Percentiles rank a stretch among this genome's conserved stretches.
phyloP scores from a whole-genome alignment of 2,888 invertebrate species.

The Timema cristinae region DNA sequence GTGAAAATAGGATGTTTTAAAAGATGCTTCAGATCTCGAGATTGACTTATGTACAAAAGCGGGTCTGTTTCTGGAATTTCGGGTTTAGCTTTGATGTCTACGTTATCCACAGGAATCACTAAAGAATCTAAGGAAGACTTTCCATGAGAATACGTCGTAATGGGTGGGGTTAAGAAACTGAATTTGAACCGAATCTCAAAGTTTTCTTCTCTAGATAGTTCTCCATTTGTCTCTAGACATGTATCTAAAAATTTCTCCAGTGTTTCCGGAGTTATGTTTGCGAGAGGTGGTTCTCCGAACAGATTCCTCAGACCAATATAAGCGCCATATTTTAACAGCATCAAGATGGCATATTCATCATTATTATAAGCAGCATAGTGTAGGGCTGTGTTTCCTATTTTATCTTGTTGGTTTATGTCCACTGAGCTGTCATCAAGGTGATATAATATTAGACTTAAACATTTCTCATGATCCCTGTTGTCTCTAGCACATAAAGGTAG shows the following conservation, averaged over 20 bases:
- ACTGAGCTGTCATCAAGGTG: slow-evolving; percentile 44
- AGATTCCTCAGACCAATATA: slow-evolving; percentile 63
- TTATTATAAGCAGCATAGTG: slow-evolving; percentile 69
- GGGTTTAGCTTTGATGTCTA: not conserved
- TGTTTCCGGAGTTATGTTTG: slow-evolving; percentile 64
- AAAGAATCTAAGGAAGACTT: not conserved
- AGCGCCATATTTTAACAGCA: slow-evolving; percentile 64
- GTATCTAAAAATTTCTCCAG: slow-evolving; percentile 69
- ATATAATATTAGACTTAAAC: slow-evolving; percentile 16
- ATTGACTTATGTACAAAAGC: slow-evolving; percentile 65
- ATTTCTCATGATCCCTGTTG: slow-evolving; percentile 13
- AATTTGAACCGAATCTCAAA: slow-evolving; percentile 73
- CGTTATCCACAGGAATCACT: not conserved
- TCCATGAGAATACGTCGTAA: not conserved
- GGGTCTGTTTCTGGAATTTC: slow-evolving; percentile 62
- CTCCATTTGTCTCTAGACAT: slow-evolving; percentile 64
- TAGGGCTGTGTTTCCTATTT: slow-evolving; percentile 50
- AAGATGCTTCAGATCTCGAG: slow-evolving; percentile 62
- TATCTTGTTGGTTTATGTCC: slow-evolving; percentile 33
- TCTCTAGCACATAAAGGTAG: slow-evolving; percentile 37
- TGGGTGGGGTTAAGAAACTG: slow-evolving; percentile 61
- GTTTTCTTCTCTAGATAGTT: slow-evolving; percentile 60
- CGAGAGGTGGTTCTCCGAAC: slow-evolving; percentile 64
- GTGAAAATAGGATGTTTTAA: slow-evolving; percentile 75
- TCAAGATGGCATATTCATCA: slow-evolving; percentile 57